phyloP scores from a whole-genome alignment of 2,113 vertebrate species.

The Atractosteus spatula region DNA sequence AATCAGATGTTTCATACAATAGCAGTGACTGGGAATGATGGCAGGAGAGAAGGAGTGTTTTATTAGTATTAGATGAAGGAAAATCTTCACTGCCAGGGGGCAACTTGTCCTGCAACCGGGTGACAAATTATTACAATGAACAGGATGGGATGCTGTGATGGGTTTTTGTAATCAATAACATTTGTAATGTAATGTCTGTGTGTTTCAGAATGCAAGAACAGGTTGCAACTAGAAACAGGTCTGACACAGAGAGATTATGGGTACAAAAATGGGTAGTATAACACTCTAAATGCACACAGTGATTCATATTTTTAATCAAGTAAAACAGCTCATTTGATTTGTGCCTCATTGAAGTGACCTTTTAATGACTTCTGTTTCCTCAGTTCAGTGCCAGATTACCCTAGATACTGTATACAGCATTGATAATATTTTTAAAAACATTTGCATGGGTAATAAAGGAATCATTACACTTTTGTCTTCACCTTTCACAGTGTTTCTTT shows the following conservation, averaged over 20 bases:
- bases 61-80: slow-evolving; percentile 56
- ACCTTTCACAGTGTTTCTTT: too few species aligned
- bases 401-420: too few species aligned
- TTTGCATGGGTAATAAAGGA: too few species aligned
- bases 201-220: slow-evolving; percentile 18
- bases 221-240: slow-evolving; percentile 17
- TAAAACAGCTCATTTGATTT: too few species aligned
- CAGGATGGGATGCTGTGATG: slow-evolving; percentile 20
- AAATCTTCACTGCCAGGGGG: slow-evolving; percentile 47
- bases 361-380: too few species aligned
- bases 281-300: too few species aligned
- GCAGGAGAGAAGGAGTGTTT: slow-evolving; percentile 24
- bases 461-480: too few species aligned
- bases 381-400: too few species aligned
- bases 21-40: slow-evolving; percentile 39
- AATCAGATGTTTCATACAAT: slow-evolving; percentile 59
- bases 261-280: slow-evolving; percentile 10
- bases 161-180: slow-evolving; percentile 36
- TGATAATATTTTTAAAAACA: too few species aligned
- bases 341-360: too few species aligned
- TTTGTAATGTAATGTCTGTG: slow-evolving; percentile 39
- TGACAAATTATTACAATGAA: slow-evolving; percentile 46
- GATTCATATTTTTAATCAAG: too few species aligned
- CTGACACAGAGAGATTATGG: slow-evolving; percentile 9
- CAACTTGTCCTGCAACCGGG: slow-evolving; percentile 45